Conservation (phyloP, 2,888 invertebrate genomes). For the Himalopsyche japonica region DNA sequence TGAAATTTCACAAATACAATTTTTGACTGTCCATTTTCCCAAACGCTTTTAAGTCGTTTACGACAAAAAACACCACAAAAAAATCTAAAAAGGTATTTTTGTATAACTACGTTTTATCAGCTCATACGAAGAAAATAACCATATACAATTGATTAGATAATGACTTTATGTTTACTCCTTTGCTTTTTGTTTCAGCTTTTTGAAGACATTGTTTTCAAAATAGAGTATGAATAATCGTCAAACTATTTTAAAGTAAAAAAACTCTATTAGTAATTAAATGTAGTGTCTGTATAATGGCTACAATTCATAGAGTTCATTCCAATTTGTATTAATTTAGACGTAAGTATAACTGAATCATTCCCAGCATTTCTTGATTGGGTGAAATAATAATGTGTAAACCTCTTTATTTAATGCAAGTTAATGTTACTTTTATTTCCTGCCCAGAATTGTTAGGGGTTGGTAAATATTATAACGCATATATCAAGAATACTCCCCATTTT, state of each 20-base stretch:
- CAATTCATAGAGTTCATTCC: neutral
- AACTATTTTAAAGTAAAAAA: neutral
- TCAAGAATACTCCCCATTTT: neutral
- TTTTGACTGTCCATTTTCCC: too few relatives aligned
- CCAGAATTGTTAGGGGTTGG: neutral
- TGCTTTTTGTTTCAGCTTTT: neutral
- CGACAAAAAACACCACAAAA: too few relatives aligned
- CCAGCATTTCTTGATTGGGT: neutral
- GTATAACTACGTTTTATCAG: too few relatives aligned
- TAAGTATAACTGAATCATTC: too few relatives aligned
- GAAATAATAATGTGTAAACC: neutral
- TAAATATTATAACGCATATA: neutral
- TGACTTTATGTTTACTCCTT: too few relatives aligned
- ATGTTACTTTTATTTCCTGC: neutral
- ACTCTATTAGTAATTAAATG: too few relatives aligned
- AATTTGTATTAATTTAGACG: neutral
- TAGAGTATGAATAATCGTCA: neutral
- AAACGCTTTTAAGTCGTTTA: too few relatives aligned
- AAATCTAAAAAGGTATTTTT: too few relatives aligned
- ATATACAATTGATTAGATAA: too few relatives aligned
- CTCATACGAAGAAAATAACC: too few relatives aligned
- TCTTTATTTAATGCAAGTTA: neutral
- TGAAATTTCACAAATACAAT: too few relatives aligned
- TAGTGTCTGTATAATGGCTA: too few relatives aligned
- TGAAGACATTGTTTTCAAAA: neutral